A percentile compares a stretch with the other conserved stretches of the same genome.
phyloP scores from a whole-genome alignment of 2,113 vertebrate species.

The Oncorhynchus nerka region DNA sequence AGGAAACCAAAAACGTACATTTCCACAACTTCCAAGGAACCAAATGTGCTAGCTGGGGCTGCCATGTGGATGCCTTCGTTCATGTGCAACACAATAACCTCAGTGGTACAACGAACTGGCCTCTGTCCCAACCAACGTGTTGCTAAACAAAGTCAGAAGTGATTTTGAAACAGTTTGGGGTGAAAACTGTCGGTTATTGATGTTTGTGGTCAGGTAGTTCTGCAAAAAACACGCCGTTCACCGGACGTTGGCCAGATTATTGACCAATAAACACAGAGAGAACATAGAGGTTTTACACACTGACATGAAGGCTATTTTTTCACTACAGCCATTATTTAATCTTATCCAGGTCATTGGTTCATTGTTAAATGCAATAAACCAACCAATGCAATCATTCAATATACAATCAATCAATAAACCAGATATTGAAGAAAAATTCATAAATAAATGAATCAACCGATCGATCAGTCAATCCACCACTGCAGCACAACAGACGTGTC shows the following conservation, averaged over 20 bases:
- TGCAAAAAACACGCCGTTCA: constrained; percentile 3
- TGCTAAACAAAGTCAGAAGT: not conserved
- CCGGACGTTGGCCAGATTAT: not conserved
- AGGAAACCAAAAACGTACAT: no score
- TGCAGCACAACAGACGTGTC: no score
- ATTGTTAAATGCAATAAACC: no score
- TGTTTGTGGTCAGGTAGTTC: constrained; percentile 17
- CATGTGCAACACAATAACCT: not conserved
- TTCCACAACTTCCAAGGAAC: no score
- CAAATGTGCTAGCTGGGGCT: no score
- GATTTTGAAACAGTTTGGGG: not conserved
- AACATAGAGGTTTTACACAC: not conserved
- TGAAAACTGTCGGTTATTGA: constrained; percentile 8
- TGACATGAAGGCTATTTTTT: not conserved
- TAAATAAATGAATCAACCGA: not conserved
- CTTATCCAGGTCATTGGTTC: not conserved
- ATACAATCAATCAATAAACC: not conserved
- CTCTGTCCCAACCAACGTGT: not conserved
- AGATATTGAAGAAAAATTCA: not conserved
- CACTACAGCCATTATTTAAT: not conserved
- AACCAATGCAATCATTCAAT: no score
- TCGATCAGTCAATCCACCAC: no score
- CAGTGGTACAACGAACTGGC: not conserved
- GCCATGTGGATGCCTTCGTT: not conserved
- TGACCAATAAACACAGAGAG: not conserved